These are phyloP conservation scores for Rynchops niger DNA, from an alignment of 2,113 vertebrate species.

Conservation along the genomic window DNA sequence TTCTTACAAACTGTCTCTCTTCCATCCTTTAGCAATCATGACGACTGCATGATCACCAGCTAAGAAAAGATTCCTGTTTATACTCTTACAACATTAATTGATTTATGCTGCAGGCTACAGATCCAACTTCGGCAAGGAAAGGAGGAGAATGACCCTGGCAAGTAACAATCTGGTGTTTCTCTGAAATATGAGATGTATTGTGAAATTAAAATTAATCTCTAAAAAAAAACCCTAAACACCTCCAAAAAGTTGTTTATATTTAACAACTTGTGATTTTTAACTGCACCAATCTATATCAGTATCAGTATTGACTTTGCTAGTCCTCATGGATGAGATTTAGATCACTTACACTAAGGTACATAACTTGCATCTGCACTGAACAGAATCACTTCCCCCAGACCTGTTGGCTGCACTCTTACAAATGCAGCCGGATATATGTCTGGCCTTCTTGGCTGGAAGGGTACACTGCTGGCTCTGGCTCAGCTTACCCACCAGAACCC, in stretches of 20 bases:
- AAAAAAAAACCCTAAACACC: not conserved
- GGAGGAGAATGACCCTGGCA: not conserved
- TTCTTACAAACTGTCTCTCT: not conserved
- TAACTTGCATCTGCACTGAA: not conserved
- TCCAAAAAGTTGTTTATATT: not conserved
- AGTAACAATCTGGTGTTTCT: not conserved
- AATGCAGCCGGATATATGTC: fast-evolving
- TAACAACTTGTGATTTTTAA: not conserved
- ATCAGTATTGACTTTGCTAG: not conserved
- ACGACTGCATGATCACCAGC: not conserved
- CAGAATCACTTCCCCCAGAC: not conserved
- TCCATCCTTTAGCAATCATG: not conserved
- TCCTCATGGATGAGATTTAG: not conserved
- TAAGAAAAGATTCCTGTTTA: not conserved
- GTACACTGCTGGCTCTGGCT: not conserved
- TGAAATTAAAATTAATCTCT: not conserved
- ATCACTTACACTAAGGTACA: not conserved
- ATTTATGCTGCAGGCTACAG: not conserved
- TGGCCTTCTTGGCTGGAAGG: not conserved
- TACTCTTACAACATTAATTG: not conserved
- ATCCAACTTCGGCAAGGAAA: not conserved
- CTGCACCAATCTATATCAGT: not conserved
- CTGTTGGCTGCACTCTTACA: not conserved
- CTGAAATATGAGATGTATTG: not conserved
- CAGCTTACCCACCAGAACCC: not conserved